phyloP scores from a whole-genome alignment of 2,113 vertebrate species.

The Engraulis encrasicolus region DNA sequence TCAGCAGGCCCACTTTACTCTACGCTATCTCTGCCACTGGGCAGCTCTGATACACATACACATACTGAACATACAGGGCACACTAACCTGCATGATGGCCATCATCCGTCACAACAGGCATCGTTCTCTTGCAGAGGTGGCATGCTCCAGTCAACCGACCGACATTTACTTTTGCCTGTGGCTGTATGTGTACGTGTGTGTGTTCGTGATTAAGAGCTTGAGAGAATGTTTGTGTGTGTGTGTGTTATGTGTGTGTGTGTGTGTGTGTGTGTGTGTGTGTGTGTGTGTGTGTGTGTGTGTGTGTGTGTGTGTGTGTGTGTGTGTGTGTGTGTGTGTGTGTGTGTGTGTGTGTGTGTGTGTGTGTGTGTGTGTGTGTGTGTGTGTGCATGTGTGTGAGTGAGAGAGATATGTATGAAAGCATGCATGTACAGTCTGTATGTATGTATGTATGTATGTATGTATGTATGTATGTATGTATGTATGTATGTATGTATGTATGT shows the following conservation, averaged over 20 bases:
- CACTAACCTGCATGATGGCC: conserved; percentile 93
- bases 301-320: neutral
- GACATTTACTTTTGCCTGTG: neutral
- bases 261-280: neutral
- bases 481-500: neutral
- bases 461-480: neutral
- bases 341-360: neutral
- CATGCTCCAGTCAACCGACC: conserved; percentile 62
- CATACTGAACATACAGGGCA: conserved; percentile 49
- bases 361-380: neutral
- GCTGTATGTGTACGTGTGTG: neutral
- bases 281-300: neutral
- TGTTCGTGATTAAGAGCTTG: neutral
- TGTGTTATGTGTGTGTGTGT: neutral
- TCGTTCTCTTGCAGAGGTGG: conserved; percentile 43
- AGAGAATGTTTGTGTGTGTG: neutral
- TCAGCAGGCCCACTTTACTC: neutral
- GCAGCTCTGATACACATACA: neutral
- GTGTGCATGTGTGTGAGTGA: neutral
- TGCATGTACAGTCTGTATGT: neutral
- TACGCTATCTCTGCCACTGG: neutral
- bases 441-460: neutral
- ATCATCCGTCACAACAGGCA: conserved; percentile 52
- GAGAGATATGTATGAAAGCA: neutral
- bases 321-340: neutral